Conservation (phyloP, 2,888 invertebrate species). For the Leptinotarsa tumamoca region DNA sequence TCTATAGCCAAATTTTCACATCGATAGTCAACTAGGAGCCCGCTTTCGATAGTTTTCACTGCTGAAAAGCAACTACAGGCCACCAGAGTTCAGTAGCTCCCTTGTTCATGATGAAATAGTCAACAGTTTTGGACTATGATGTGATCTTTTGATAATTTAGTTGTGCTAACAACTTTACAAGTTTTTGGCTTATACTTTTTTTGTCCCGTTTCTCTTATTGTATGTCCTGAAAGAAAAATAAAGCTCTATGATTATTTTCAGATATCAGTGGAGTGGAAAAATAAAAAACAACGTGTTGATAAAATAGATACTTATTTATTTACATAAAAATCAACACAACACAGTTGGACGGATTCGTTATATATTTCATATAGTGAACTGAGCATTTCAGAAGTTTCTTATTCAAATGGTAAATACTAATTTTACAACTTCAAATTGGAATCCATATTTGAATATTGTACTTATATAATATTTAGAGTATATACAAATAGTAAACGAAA, state of each 20-base stretch:
- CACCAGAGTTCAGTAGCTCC: too few relatives aligned
- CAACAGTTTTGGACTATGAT: too few relatives aligned
- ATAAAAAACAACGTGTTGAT: slow-evolving; percentile 21
- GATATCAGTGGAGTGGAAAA: not conserved
- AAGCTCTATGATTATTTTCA: not conserved
- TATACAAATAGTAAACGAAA: slow-evolving; percentile 12
- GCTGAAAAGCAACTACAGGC: too few relatives aligned
- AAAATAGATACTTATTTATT: slow-evolving; percentile 45
- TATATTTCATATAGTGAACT: slow-evolving; percentile 31
- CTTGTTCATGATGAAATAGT: too few relatives aligned
- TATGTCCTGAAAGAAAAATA: not conserved
- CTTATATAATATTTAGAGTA: slow-evolving; percentile 1
- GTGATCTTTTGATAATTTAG: not conserved
- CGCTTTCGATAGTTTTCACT: too few relatives aligned
- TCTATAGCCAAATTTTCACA: too few relatives aligned
- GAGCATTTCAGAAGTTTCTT: slow-evolving; percentile 4
- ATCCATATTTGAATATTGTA: too few relatives aligned
- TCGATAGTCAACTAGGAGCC: too few relatives aligned
- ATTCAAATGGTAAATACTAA: not conserved
- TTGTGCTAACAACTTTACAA: too few relatives aligned
- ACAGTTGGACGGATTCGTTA: slow-evolving; percentile 59
- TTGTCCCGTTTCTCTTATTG: too few relatives aligned
- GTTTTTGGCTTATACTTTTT: not conserved
- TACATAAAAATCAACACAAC: slow-evolving; percentile 35
- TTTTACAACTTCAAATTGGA: not conserved